phyloP scores from a whole-genome alignment of 1,140 invertebrate genomes.

The Aphelenchoides fujianensis region DNA sequence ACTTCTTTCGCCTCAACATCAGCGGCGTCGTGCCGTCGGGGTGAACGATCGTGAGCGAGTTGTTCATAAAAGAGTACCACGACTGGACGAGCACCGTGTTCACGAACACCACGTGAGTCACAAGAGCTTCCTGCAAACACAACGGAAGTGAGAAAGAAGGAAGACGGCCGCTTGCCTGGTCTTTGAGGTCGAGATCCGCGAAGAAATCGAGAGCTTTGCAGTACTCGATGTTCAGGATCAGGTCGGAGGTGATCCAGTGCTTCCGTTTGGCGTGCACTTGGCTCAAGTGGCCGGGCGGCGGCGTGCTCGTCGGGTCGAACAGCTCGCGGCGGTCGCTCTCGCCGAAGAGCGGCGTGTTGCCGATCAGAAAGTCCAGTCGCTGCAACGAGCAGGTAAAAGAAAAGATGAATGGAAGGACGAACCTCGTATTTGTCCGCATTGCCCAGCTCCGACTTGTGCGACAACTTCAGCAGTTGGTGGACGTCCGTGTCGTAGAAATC shows the following conservation, averaged over 20 bases:
- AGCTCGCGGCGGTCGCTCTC: too few species aligned
- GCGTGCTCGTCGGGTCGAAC: too few species aligned
- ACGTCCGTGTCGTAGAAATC: background rate
- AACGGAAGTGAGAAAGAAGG: too few species aligned
- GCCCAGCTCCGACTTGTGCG: background rate
- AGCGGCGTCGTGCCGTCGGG: background rate
- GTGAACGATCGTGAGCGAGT: background rate
- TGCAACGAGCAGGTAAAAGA: too few species aligned
- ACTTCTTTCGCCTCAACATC: too few species aligned
- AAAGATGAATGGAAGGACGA: too few species aligned
- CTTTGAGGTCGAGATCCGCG: background rate
- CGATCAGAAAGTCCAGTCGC: too few species aligned
- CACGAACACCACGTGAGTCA: background rate
- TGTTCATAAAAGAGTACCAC: background rate
- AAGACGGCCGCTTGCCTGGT: too few species aligned
- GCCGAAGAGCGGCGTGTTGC: too few species aligned
- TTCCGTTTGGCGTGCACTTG: background rate
- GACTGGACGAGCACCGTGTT: background rate
- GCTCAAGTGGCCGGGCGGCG: too few species aligned
- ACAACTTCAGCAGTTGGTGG: background rate
- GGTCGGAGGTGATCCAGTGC: background rate
- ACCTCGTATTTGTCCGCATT: constrained; percentile 1
- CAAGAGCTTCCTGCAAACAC: constrained; percentile 8
- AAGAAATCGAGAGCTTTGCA: background rate
- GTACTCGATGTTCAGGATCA: background rate